Percentiles rank a stretch among this genome's conserved stretches.
phyloP scores from a whole-genome alignment of 2,888 invertebrate species.

The Epirrhoe alternata region DNA sequence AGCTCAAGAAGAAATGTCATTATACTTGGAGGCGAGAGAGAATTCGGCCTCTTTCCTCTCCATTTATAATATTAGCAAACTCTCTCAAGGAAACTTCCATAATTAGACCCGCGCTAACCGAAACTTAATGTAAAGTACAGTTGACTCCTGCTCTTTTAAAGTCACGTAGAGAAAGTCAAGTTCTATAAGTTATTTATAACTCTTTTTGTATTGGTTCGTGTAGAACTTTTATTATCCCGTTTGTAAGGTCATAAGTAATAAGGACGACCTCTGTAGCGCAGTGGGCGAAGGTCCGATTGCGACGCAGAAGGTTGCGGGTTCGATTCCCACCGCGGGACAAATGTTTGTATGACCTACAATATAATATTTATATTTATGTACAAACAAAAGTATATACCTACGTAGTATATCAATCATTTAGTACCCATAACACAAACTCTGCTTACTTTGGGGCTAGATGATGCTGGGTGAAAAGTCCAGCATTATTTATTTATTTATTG shows the following conservation, averaged over 20 bases:
- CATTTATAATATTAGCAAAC: conserved; percentile 74
- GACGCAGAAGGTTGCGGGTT: too few species aligned
- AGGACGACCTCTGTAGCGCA: too few species aligned
- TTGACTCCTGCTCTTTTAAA: conserved; percentile 68
- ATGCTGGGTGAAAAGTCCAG: too few species aligned
- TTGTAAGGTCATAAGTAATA: conserved; percentile 45
- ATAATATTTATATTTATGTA: too few species aligned
- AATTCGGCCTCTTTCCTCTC: conserved; percentile 67
- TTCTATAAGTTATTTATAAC: conserved; percentile 60
- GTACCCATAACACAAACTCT: neutral
- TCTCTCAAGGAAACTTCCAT: conserved; percentile 64
- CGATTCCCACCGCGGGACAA: conserved; percentile 7
- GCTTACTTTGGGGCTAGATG: too few species aligned
- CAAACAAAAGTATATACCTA: too few species aligned
- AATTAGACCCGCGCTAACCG: conserved; percentile 71
- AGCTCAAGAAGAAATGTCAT: conserved; percentile 61
- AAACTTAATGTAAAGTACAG: conserved; percentile 73
- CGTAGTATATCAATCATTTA: too few species aligned
- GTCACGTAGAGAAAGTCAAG: conserved; percentile 61
- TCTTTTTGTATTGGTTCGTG: conserved; percentile 56
- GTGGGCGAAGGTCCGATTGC: too few species aligned
- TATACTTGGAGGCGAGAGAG: conserved; percentile 52
- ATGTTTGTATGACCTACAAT: too few species aligned
- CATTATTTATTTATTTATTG: too few species aligned
- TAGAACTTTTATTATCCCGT: conserved; percentile 54